These are phyloP conservation scores for Amblyopsis hoosieri DNA, from an alignment of 2,797 vertebrate species.

Conservation along the genomic window DNA sequence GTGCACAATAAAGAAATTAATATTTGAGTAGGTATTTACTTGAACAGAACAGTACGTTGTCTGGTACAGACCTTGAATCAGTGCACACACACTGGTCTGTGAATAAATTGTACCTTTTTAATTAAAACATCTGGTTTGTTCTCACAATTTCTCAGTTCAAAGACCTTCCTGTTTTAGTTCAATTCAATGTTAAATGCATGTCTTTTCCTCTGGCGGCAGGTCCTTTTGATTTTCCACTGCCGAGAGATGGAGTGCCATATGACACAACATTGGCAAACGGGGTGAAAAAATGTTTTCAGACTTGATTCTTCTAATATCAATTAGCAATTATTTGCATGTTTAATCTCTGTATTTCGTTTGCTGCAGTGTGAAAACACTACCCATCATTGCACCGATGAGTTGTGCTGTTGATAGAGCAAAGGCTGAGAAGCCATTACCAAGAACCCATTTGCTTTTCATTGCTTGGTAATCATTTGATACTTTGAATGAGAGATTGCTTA, in stretches of 20 bases:
- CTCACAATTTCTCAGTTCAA: too few relatives aligned
- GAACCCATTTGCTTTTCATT: slow-evolving; percentile 46
- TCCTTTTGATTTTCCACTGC: too few relatives aligned
- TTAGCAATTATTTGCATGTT: slow-evolving; percentile 30
- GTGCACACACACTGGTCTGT: not conserved
- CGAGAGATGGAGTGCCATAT: slow-evolving; percentile 3
- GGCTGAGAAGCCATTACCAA: slow-evolving; percentile 47
- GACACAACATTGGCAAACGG: slow-evolving; percentile 18
- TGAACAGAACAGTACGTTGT: not conserved
- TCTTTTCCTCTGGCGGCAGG: too few relatives aligned
- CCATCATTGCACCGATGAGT: slow-evolving; percentile 28
- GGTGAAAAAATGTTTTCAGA: not conserved
- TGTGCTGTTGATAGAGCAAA: slow-evolving; percentile 39
- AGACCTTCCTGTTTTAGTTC: too few relatives aligned
- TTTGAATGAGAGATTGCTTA: slow-evolving; percentile 36
- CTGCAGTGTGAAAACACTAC: slow-evolving; percentile 33
- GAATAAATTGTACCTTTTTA: not conserved
- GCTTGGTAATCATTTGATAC: slow-evolving; percentile 53
- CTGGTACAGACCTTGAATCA: not conserved
- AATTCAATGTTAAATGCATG: too few relatives aligned
- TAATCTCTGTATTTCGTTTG: slow-evolving; percentile 27
- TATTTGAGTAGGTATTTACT: slow-evolving; percentile 35
- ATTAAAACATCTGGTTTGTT: too few relatives aligned
- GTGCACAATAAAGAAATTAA: slow-evolving; percentile 29
- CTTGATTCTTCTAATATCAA: slow-evolving; percentile 27